A percentile compares a stretch with the other conserved stretches of the same genome.
These are phyloP conservation scores for Paradoxurus hermaphroditus DNA, from an alignment of 2,113 vertebrate species.

Conservation along the genomic window DNA sequence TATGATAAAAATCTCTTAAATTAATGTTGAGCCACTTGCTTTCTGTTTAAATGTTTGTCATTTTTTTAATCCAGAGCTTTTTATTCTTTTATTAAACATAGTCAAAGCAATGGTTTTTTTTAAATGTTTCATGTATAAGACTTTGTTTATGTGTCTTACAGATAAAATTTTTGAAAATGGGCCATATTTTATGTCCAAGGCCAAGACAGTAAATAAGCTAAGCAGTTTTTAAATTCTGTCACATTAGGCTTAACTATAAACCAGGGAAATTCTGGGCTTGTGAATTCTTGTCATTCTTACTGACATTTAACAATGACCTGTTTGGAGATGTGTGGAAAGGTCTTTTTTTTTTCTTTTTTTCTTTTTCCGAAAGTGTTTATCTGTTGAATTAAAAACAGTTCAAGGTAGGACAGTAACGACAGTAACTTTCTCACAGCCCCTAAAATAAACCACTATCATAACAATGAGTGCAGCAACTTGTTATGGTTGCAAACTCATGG, in stretches of 20 bases:
- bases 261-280: not conserved
- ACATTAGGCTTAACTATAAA: not conserved
- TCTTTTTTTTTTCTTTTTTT: not conserved
- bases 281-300: not conserved
- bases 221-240: not conserved
- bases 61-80: not conserved
- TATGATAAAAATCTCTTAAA: not conserved
- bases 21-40: not conserved
- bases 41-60: not conserved
- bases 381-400: not conserved
- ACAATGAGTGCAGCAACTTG: not conserved
- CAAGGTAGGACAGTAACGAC: not conserved
- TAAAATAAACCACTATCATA: not conserved
- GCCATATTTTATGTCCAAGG: not conserved
- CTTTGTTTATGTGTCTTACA: not conserved
- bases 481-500: not conserved
- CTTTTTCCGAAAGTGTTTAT: not conserved
- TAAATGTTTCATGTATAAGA: not conserved
- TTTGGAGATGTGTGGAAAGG: not conserved
- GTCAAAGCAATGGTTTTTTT: not conserved
- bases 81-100: not conserved
- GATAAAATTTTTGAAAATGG: conserved; percentile 1
- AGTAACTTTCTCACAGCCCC: not conserved
- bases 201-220: not conserved
- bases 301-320: not conserved